Percentiles rank a stretch among this genome's conserved stretches.
Conservation (phyloP, 1,140 invertebrate species). For the Diuraphis noxia region DNA sequence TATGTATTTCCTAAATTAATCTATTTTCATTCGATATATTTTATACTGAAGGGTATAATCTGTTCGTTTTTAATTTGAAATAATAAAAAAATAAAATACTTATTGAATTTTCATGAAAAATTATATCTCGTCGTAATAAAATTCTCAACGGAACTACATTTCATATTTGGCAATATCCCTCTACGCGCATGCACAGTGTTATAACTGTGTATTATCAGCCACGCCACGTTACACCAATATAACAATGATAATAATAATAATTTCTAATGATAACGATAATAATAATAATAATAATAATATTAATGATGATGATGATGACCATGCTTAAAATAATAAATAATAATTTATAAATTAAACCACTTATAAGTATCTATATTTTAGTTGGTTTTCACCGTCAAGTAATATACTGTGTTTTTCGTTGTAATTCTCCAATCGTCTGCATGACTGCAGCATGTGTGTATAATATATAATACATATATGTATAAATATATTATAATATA, state of each 20-base stretch:
- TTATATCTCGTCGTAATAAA: neutral
- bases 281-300: neutral
- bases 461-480: neutral
- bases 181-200: neutral
- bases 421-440: neutral
- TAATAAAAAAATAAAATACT: neutral
- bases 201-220: neutral
- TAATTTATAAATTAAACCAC: too few relatives aligned
- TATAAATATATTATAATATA: neutral
- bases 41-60: neutral
- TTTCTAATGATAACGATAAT: neutral
- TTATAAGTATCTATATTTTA: too few relatives aligned
- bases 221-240: neutral
- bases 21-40: neutral
- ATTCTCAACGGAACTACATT: neutral
- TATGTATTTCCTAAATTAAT: neutral
- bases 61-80: neutral
- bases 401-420: neutral
- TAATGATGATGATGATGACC: too few relatives aligned
- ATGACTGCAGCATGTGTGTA: neutral
- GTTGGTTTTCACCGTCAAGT: neutral
- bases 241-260: neutral
- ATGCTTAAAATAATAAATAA: too few relatives aligned
- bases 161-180: neutral
- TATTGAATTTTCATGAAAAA: slow-evolving; percentile 5